phyloP scores from a whole-genome alignment of 1,140 invertebrate species.

The Pachypsylla venusta region DNA sequence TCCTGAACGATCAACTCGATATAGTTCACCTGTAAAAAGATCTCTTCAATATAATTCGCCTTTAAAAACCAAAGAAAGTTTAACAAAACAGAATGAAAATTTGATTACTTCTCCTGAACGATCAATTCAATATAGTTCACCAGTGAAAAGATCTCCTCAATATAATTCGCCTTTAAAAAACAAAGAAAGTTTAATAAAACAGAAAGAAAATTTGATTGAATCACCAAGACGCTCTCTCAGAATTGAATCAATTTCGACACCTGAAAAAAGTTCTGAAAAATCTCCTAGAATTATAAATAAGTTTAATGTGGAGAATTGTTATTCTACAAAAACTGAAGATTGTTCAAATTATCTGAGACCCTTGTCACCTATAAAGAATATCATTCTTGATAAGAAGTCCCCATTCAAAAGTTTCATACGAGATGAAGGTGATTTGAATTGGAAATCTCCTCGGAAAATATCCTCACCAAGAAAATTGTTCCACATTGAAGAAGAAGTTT shows the following conservation, averaged over 20 bases:
- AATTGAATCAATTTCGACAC: not conserved
- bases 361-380: not conserved
- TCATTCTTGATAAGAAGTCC: conserved; percentile 1
- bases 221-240: not conserved
- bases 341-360: not conserved
- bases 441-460: not conserved
- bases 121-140: too few species aligned
- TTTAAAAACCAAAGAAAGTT: not conserved
- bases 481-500: not conserved
- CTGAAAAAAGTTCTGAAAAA: too few species aligned
- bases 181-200: not conserved
- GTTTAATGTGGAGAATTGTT: not conserved
- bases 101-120: not conserved
- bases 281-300: not conserved
- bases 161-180: not conserved
- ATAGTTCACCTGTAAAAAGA: too few species aligned
- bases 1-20: too few species aligned
- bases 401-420: not conserved
- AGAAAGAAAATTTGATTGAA: not conserved
- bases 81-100: not conserved
- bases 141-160: too few species aligned
- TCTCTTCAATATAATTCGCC: not conserved
- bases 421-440: not conserved
- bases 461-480: not conserved
- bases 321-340: not conserved